These are phyloP conservation scores for Cnemophilus loriae DNA, from an alignment of 2,113 vertebrate species.

Conservation along the genomic window DNA sequence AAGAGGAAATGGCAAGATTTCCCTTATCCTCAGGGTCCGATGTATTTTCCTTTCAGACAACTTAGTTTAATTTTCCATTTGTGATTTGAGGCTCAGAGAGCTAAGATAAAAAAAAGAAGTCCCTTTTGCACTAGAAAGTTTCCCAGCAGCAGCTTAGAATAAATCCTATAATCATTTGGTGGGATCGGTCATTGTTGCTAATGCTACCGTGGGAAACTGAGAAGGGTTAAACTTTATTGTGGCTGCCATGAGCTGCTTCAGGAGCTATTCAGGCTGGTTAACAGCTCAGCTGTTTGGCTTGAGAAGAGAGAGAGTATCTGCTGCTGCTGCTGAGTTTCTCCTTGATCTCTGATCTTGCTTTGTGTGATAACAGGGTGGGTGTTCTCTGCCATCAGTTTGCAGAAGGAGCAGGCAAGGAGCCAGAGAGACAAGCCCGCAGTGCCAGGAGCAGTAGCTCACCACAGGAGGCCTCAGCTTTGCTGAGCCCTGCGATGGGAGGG, in stretches of 20 bases:
- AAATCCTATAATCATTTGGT: constrained; percentile 40
- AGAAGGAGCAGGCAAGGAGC: neutral
- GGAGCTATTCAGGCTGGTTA: constrained; percentile 18
- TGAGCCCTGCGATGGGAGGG: neutral
- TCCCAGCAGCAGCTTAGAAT: constrained; percentile 49
- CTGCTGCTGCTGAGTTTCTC: neutral
- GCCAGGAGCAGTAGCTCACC: neutral
- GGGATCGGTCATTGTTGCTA: neutral
- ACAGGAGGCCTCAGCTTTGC: neutral
- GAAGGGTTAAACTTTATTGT: constrained; percentile 53
- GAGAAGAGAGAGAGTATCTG: constrained; percentile 14
- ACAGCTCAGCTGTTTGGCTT: constrained; percentile 30
- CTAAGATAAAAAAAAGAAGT: neutral
- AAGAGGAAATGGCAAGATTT: constrained; percentile 8
- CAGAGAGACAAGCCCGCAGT: neutral
- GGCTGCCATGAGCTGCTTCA: neutral
- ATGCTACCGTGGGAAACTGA: constrained; percentile 52
- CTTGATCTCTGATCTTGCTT: constrained; percentile 32
- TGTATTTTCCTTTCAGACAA: constrained; percentile 36
- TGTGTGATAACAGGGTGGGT: constrained; percentile 1
- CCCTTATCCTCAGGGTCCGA: neutral
- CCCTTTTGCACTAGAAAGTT: neutral
- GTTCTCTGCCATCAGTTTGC: neutral
- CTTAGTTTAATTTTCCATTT: constrained; percentile 10
- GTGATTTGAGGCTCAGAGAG: constrained; percentile 7